Evolutionary conservation across 1,140 invertebrate genomes (phyloP), one percentile per base, ranked within the genome.

Genomic region (Philaenus spumarius): DNA sequence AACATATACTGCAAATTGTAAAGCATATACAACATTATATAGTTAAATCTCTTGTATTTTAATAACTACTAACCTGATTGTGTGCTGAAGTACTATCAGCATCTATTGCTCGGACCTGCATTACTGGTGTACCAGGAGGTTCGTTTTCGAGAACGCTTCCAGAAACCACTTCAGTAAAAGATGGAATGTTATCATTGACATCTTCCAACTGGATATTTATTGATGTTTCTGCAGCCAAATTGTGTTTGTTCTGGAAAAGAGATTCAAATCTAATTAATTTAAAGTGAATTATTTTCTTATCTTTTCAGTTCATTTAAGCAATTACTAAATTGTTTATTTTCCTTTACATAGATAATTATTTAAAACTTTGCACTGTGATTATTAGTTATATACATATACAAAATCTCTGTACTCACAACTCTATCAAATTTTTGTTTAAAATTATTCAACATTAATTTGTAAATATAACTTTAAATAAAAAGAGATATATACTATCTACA

Each of bases 151-250:
- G 69, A 4, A 93, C 89, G 71, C 80, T 87, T 1, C 87, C 90
- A 45, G 80, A 81, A 62, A 84, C 78, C 12, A 88, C 79, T 72
- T 90, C 86, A 9, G 78, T 84, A 68, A 93, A 94, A 59, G 82
- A 81, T 0, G 91, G 92, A 62, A 90, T 88, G 66, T 91, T 89
- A 69, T 94, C 91, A 65, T 94, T 95, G 0, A 92, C 90, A 66
- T 94, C 91, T 66, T 82, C 75, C 1, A 93, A 78, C 67, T 85
- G 80, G 20, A 94, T 86, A 56, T 83, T 82, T 4, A 94, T 78
- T 40, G 82, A 80, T 3, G 84, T 87, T 74, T 90, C 87, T 7
- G 86, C 82, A 6, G 83, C 85, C 66, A 92, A 72, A 66, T 83
- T 82, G 67, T 85, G 86, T 66, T 89, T 89, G 71, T 95, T 94